phyloP scores from a whole-genome alignment of 2,113 vertebrate species.

The Tragulus kanchil region DNA sequence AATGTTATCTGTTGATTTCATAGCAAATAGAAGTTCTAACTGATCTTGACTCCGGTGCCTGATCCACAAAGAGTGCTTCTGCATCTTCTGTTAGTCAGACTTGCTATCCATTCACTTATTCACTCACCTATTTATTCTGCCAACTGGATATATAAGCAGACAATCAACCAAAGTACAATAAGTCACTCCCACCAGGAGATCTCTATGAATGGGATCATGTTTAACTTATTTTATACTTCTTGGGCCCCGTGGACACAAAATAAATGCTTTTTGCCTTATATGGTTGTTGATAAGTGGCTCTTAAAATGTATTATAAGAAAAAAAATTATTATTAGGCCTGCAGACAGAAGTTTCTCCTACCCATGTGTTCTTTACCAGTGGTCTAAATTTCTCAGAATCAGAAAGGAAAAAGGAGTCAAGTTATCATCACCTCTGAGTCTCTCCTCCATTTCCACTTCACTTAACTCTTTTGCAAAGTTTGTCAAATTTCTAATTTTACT shows the following conservation, averaged over 20 bases:
- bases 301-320: not conserved
- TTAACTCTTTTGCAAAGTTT: not conserved
- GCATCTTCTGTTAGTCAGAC: not conserved
- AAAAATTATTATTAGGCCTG: not conserved
- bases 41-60: too few relatives aligned
- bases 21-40: not conserved
- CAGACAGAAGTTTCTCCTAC: not conserved
- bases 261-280: not conserved
- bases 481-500: not conserved
- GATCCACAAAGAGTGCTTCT: accelerated
- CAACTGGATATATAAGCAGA: not conserved
- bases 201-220: not conserved
- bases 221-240: not conserved
- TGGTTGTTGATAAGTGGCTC: not conserved
- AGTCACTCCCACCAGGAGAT: too few relatives aligned
- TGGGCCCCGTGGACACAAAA: not conserved
- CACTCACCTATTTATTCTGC: not conserved
- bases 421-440: accelerated
- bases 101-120: not conserved
- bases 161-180: not conserved
- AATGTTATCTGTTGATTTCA: not conserved
- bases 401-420: too few relatives aligned
- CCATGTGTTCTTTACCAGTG: accelerated
- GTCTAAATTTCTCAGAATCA: not conserved
- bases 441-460: not conserved